Percentiles rank a stretch among this genome's conserved stretches.
Conservation (phyloP, 2,797 vertebrate species). For the Xerus rutilus region DNA sequence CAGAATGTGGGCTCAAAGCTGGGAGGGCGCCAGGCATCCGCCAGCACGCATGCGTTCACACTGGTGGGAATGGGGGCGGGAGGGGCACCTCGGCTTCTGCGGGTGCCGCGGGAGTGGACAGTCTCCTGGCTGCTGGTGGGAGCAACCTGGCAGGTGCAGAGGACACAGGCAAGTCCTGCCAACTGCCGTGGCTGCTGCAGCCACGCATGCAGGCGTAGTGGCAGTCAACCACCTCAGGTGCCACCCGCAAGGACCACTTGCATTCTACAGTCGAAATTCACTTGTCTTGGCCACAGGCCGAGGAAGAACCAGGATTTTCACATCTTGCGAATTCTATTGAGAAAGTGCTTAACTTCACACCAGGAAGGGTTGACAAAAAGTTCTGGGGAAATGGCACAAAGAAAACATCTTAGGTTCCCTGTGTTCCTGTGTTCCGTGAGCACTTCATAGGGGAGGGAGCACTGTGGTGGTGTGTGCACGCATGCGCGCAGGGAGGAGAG, state of each 20-base stretch:
- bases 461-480: too few relatives aligned
- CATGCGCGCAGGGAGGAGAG: too few relatives aligned
- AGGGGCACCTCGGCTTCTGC: background rate
- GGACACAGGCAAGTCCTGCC: background rate
- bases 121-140: too few relatives aligned
- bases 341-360: background rate
- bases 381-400: background rate
- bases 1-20: background rate
- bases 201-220: too few relatives aligned
- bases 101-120: background rate
- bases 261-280: background rate
- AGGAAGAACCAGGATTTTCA: background rate
- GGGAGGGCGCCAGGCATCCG: background rate
- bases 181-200: background rate
- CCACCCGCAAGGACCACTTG: background rate
- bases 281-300: background rate
- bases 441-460: background rate
- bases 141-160: too few relatives aligned
- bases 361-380: background rate
- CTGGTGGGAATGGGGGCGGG: background rate
- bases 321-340: background rate
- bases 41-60: rapidly evolving
- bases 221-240: background rate
- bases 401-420: rapidly evolving
- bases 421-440: background rate